Evolutionary conservation across 2,113 vertebrate genomes (phyloP).

Genomic region (Mirza zaza): DNA sequence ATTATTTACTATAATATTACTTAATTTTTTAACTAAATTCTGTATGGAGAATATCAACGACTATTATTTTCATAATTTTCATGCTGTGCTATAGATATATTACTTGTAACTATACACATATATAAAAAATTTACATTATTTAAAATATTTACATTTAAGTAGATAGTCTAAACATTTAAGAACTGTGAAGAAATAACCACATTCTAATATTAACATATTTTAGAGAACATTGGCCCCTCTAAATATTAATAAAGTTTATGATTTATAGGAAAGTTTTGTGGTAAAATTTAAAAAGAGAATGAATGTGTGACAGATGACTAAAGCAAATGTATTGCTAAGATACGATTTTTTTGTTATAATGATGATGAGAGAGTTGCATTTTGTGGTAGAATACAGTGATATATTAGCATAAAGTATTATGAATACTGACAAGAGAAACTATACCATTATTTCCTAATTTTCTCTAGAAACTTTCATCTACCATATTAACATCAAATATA

Average conservation of each 20-base stretch:
- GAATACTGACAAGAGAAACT: background rate
- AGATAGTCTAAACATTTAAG: background rate
- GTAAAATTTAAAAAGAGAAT: conserved; percentile 29
- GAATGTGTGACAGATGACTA: background rate
- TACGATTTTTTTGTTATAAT: background rate
- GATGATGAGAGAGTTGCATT: background rate
- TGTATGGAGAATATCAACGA: background rate
- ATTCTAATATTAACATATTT: background rate
- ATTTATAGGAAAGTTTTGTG: background rate
- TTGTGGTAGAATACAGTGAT: background rate
- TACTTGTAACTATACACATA: background rate
- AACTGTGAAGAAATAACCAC: background rate
- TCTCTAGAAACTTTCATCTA: conserved; percentile 26
- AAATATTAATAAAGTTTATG: background rate
- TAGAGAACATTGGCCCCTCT: background rate
- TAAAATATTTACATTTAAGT: background rate
- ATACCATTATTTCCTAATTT: conserved; percentile 1
- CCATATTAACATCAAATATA: conserved; percentile 11
- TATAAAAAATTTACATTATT: too few species aligned
- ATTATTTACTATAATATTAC: background rate
- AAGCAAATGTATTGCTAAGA: background rate
- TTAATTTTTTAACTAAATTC: background rate
- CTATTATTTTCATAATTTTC: background rate
- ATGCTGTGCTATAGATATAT: background rate
- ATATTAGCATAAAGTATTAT: background rate